These are phyloP conservation scores for Syrrhaptes paradoxus DNA, from an alignment of 2,113 vertebrate genomes.

Conservation along the genomic window DNA sequence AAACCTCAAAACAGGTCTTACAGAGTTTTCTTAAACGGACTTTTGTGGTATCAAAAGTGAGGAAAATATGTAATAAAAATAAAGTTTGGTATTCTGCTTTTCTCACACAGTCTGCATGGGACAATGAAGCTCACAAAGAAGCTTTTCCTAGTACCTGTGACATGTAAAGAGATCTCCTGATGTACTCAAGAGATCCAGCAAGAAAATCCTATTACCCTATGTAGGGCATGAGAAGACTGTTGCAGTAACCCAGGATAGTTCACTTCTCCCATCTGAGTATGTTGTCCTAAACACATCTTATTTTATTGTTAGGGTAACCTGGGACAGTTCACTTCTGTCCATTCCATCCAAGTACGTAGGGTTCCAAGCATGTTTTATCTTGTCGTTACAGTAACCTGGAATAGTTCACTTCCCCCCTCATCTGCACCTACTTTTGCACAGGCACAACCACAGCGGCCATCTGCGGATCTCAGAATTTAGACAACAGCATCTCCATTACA, in stretches of 20 bases:
- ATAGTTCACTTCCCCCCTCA: neutral
- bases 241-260: neutral
- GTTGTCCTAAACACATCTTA: neutral
- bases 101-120: neutral
- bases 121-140: neutral
- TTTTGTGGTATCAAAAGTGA: neutral
- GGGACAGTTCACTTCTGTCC: neutral
- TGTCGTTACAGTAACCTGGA: neutral
- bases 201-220: neutral
- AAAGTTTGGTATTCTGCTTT: neutral
- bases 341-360: neutral
- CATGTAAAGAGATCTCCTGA: neutral
- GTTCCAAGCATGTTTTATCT: neutral
- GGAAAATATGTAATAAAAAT: neutral
- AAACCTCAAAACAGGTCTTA: too few species aligned
- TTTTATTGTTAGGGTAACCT: neutral
- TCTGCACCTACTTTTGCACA: neutral
- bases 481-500: neutral
- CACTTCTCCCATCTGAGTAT: neutral
- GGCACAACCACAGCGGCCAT: fast-evolving
- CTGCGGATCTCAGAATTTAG: neutral
- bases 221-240: neutral
- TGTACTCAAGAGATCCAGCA: neutral
- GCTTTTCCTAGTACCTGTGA: neutral
- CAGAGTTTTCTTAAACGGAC: too few species aligned